Conservation (phyloP, 2,113 vertebrate species). For the Menidia beryllina region DNA sequence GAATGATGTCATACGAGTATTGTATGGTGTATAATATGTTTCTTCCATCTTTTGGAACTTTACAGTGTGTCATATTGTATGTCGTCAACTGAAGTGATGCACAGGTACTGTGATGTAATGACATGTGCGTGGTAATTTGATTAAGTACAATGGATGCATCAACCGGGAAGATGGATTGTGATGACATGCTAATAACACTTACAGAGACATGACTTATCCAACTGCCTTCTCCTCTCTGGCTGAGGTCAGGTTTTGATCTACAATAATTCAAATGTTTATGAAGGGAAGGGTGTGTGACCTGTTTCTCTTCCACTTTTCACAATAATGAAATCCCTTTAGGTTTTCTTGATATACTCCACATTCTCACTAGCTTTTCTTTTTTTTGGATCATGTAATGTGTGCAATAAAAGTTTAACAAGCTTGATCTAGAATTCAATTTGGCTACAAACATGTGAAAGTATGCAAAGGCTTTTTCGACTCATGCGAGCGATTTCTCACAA, state of each 20-base stretch:
- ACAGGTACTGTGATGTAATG: slow-evolving; percentile 66
- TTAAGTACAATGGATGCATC: slow-evolving; percentile 43
- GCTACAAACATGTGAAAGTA: slow-evolving; percentile 17
- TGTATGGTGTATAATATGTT: no score
- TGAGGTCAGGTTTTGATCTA: slow-evolving; percentile 51
- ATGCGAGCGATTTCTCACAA: slow-evolving; percentile 26
- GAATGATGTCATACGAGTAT: no score
- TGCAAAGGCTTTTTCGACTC: background rate
- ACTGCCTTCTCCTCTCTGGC: slow-evolving; percentile 46
- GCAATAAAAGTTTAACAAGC: slow-evolving; percentile 51
- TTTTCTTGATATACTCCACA: slow-evolving; percentile 35
- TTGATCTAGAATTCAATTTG: slow-evolving; percentile 48
- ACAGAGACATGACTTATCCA: slow-evolving; percentile 39
- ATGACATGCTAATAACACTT: slow-evolving; percentile 45
- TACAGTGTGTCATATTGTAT: background rate
- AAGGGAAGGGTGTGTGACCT: slow-evolving; percentile 18
- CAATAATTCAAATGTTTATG: slow-evolving; percentile 39
- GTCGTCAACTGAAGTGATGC: slow-evolving; percentile 47
- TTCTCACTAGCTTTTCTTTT: slow-evolving; percentile 12
- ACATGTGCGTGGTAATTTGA: slow-evolving; percentile 52
- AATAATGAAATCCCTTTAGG: slow-evolving; percentile 22
- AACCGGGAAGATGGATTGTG: slow-evolving; percentile 13
- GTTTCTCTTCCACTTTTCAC: slow-evolving; percentile 29
- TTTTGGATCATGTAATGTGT: slow-evolving; percentile 33
- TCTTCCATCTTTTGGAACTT: no score